Base-by-base conservation (phyloP, 2,888 invertebrate genomes). In the Rotaria magnacalcarata region DNA sequence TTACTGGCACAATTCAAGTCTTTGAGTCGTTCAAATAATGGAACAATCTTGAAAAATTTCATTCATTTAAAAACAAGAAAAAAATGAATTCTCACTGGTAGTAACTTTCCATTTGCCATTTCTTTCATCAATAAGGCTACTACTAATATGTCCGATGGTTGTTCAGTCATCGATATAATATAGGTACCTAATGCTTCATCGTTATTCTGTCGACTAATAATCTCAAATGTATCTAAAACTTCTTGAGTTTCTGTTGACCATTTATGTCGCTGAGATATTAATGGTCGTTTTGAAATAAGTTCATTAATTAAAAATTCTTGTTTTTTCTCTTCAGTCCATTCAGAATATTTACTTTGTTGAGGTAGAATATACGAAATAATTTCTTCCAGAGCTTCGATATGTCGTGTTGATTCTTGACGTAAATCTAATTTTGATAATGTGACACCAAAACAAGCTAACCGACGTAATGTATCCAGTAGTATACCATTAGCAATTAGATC, bases 371-470 rank as follows among this genome's bases (percentile, higher is more conserved):
- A 47, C 10, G 10, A 43, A 24, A 80, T 41, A 11, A 80, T 47
- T 47, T 80, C 80, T n/a, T 80, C n/a, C 1, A 80, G 43, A 10
- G 47, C 80, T 47, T 80, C 24, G 8, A 47, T 47, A 80, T 80
- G 80, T n/a, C 80, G 43, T n/a, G 80, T 47, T 5, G 80, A 80
- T 80, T 80, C 80, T 80, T 80, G 80, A n/a, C 80, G 80, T n/a
- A 80, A 14, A 47, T 80, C 80, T n/a, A 80, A 47, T 80, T 80
- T 80, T 11, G 80, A 47, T n/a, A 47, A 47, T 47, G 80, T 80
- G 8, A 80, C 80, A 47, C 80, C 80, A 47, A 80, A 80, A 80
- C 80, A 80, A 47, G 80, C 80, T 43, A 80, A n/a, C 24, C 47
- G 80, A n/a, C 80, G 80, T 47, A 80, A n/a, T n/a, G 47, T 80